These are phyloP conservation scores for Tiaroga cobitis DNA, from an alignment of 2,797 vertebrate species.

Conservation along the genomic window DNA sequence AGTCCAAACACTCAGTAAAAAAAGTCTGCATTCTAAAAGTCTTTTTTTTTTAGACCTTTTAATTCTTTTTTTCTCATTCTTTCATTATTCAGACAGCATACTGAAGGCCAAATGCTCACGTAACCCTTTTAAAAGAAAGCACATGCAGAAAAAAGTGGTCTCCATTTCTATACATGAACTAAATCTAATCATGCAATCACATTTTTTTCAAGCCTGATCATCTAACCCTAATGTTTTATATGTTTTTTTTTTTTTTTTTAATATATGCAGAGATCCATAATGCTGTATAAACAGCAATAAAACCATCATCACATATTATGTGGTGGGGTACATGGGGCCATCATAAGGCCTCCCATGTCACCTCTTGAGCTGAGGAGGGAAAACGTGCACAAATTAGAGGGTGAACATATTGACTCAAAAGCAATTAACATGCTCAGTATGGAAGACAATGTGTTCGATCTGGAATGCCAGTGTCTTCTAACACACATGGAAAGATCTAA, in stretches of 20 bases:
- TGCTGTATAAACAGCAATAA: conserved; percentile 14
- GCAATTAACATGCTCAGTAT: conserved; percentile 53
- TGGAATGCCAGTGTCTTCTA: conserved; percentile 38
- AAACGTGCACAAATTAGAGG: conserved; percentile 28
- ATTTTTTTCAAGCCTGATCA: not conserved
- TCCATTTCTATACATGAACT: not conserved
- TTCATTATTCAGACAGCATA: not conserved
- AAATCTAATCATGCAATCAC: not conserved
- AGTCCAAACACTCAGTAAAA: conserved; percentile 27
- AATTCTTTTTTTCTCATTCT: not conserved
- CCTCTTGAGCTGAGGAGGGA: conserved; percentile 33
- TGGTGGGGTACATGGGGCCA: conserved; percentile 5
- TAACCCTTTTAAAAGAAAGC: conserved; percentile 7
- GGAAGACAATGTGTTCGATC: conserved; percentile 53
- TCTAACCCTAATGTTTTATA: not conserved
- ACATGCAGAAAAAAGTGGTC: not conserved
- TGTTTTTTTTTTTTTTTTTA: not conserved
- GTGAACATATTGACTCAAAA: conserved; percentile 46
- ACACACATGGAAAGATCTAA: not conserved
- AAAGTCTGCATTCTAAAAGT: conserved; percentile 23
- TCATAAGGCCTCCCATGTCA: conserved; percentile 6
- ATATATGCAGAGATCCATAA: not conserved
- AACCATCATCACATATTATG: conserved; percentile 7
- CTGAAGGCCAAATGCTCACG: conserved; percentile 21
- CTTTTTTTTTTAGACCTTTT: conserved; percentile 9